These are phyloP conservation scores for Entomobrya multifasciata DNA, from an alignment of 2,888 invertebrate species.

Conservation along the genomic window DNA sequence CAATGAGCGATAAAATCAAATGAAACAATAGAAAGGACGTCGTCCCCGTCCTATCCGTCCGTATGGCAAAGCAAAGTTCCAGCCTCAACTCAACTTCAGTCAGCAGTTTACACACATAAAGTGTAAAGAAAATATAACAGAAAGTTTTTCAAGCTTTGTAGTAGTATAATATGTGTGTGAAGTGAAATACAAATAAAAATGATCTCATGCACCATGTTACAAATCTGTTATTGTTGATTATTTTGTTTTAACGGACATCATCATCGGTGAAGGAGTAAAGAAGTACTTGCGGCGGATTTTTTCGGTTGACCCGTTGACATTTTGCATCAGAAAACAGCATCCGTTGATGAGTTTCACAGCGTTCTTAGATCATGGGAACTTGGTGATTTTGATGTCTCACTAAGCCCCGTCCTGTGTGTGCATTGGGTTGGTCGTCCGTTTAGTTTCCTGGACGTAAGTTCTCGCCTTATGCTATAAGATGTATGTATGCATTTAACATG, in stretches of 20 bases:
- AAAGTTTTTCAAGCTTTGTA: too few species aligned
- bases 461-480: slow-evolving; percentile 32
- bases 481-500: slow-evolving; percentile 16
- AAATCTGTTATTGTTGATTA: too few species aligned
- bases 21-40: neutral
- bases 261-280: too few species aligned
- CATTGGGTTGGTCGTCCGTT: slow-evolving; percentile 59
- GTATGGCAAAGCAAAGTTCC: too few species aligned
- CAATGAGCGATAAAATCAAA: neutral
- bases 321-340: slow-evolving; percentile 14
- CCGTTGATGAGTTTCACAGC: neutral
- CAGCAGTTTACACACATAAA: too few species aligned
- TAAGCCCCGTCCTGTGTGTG: slow-evolving; percentile 37
- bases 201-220: too few species aligned
- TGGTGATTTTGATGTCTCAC: slow-evolving; percentile 13
- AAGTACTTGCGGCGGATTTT: too few species aligned
- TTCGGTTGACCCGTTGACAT: slow-evolving; percentile 59
- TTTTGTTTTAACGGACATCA: slow-evolving; percentile 27
- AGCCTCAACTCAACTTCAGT: too few species aligned
- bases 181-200: too few species aligned
- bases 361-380: slow-evolving; percentile 54
- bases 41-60: neutral
- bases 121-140: too few species aligned
- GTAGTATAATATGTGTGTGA: too few species aligned
- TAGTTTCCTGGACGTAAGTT: slow-evolving; percentile 62